Percentiles rank a stretch among this genome's conserved stretches.
Evolutionary conservation across 2,113 vertebrate genomes (phyloP).

Genomic region (Campylomormyrus numenius): DNA sequence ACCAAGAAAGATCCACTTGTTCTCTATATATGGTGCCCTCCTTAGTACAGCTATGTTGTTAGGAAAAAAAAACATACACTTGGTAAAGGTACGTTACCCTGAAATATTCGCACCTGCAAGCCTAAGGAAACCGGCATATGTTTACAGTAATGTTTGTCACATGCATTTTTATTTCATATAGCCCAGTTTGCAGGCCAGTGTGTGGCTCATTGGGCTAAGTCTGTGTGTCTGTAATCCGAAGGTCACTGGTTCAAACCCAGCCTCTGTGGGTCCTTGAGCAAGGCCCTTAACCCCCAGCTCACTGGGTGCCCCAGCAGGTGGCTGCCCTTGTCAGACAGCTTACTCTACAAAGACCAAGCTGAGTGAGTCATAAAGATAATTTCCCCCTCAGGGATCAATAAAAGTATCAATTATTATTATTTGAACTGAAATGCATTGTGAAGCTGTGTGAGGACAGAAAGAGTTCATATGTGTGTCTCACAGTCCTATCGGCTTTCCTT

Average conservation of each 20-base stretch:
- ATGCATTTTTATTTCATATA: neutral
- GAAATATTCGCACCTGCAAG: neutral
- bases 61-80: neutral
- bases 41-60: neutral
- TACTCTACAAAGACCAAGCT: too few species aligned
- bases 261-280: too few species aligned
- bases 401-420: too few species aligned
- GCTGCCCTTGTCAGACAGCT: too few species aligned
- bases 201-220: too few species aligned
- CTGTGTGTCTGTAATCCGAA: too few species aligned
- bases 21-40: neutral
- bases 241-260: too few species aligned
- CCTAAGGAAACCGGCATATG: neutral
- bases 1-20: neutral
- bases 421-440: neutral
- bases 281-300: too few species aligned
- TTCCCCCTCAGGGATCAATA: too few species aligned
- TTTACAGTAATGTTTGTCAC: neutral
- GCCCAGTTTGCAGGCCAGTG: too few species aligned
- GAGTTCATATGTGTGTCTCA: neutral
- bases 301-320: too few species aligned
- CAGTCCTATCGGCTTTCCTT: neutral
- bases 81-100: neutral
- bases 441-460: neutral
- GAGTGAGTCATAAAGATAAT: too few species aligned